Evolutionary conservation across 2,797 vertebrate species (phyloP).

Genomic region (Myotis vivesi): DNA sequence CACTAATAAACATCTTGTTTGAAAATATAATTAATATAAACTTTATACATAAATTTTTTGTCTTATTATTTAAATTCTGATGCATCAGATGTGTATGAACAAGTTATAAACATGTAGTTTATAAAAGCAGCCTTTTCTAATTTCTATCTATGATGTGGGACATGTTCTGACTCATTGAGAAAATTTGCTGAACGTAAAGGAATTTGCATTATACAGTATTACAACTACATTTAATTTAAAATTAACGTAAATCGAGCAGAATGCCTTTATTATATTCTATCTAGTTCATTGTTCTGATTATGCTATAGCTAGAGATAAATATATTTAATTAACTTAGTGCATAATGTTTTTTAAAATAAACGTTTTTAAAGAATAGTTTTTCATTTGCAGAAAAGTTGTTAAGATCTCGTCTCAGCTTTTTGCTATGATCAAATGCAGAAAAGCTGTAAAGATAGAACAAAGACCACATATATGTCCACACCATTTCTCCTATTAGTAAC

Average conservation of each 20-base stretch:
- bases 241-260: neutral
- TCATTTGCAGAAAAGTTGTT: neutral
- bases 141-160: neutral
- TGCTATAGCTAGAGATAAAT: neutral
- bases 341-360: neutral
- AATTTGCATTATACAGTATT: neutral
- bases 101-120: neutral
- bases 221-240: neutral
- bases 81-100: neutral
- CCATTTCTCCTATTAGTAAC: neutral
- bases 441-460: neutral
- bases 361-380: neutral
- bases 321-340: neutral
- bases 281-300: neutral
- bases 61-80: neutral
- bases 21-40: neutral
- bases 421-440: neutral
- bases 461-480: neutral
- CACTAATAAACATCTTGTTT: neutral
- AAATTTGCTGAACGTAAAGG: neutral
- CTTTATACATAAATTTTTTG: neutral
- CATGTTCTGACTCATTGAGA: neutral
- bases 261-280: neutral
- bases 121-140: neutral
- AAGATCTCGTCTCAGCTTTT: neutral